These are phyloP conservation scores for Rhagonycha fulva DNA, from an alignment of 2,888 invertebrate genomes.

Conservation along the genomic window DNA sequence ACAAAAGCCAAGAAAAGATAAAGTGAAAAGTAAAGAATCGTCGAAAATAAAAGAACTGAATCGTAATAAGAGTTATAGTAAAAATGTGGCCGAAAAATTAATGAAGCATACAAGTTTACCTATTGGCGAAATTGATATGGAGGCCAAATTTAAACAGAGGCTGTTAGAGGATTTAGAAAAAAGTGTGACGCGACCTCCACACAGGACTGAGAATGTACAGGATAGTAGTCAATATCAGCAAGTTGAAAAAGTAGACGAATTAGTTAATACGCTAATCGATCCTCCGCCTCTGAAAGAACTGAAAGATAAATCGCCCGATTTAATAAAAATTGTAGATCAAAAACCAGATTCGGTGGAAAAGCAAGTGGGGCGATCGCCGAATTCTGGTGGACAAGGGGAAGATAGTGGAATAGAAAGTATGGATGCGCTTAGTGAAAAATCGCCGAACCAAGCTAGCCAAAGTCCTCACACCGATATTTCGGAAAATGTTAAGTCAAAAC, in stretches of 20 bases:
- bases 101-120: conserved; percentile 53
- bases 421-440: conserved; percentile 90
- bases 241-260: conserved; percentile 37
- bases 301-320: conserved; percentile 51
- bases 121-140: conserved; percentile 57
- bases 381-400: conserved; percentile 68
- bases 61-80: conserved; percentile 63
- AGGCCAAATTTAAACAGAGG: conserved; percentile 64
- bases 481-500: conserved; percentile 42
- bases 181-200: conserved; percentile 47
- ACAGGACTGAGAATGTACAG: conserved; percentile 43
- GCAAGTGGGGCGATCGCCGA: conserved; percentile 49
- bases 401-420: conserved; percentile 92
- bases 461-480: conserved; percentile 62
- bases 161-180: conserved; percentile 57
- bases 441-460: conserved; percentile 75
- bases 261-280: conserved; percentile 39
- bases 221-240: conserved; percentile 32
- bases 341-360: conserved; percentile 42
- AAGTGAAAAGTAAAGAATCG: conserved; percentile 50
- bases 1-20: conserved; percentile 50
- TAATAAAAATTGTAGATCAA: conserved; percentile 50
- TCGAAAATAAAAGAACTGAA: conserved; percentile 50
- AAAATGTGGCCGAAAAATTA: conserved; percentile 59
- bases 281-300: conserved; percentile 43